These are phyloP conservation scores for Apodemus sylvaticus DNA, from an alignment of 2,113 vertebrate genomes.

Conservation along the genomic window DNA sequence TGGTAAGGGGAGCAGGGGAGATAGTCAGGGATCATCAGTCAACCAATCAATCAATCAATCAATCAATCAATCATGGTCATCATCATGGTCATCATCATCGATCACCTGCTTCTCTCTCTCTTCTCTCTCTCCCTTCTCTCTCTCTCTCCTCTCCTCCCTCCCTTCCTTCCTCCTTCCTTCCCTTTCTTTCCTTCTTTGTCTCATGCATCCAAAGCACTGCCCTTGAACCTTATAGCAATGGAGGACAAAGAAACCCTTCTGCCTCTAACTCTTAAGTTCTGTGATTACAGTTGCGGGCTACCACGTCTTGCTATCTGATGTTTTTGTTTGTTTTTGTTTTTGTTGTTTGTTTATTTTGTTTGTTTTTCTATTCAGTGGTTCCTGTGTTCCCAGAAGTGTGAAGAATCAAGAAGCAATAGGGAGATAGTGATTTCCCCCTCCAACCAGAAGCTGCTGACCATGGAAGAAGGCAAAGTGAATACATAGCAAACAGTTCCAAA, in stretches of 20 bases:
- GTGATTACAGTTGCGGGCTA: background rate
- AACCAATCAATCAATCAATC: too few species aligned
- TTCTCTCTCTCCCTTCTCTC: background rate
- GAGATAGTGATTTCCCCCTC: background rate
- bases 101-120: too few species aligned
- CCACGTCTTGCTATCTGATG: background rate
- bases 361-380: background rate
- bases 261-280: background rate
- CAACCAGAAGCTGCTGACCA: background rate
- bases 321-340: too few species aligned
- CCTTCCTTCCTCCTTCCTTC: too few species aligned
- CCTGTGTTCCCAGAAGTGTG: background rate
- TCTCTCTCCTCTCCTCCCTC: background rate
- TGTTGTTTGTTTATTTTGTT: too few species aligned
- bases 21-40: background rate
- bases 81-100: too few species aligned
- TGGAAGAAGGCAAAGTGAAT: constrained; percentile 1
- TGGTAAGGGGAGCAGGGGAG: background rate
- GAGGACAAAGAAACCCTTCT: background rate
- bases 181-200: background rate
- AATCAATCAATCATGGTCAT: too few species aligned
- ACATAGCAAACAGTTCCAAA: background rate
- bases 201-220: background rate
- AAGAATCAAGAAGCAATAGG: background rate
- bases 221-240: background rate